Conservation (phyloP, 2,797 vertebrate species). For the Florisuga fusca region DNA sequence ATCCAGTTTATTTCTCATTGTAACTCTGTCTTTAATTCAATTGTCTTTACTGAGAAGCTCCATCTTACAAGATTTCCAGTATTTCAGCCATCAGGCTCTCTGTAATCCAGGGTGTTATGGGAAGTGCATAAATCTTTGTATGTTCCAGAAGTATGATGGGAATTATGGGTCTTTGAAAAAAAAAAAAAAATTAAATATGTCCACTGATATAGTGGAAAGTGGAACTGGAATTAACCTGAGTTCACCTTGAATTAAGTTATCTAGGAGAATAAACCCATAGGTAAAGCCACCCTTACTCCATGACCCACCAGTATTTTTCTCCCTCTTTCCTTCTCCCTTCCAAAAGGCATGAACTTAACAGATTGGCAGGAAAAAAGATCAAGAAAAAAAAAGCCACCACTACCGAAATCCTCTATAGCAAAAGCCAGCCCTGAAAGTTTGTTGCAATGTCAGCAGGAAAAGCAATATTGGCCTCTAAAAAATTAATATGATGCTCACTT, state of each 20-base stretch:
- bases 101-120: background rate
- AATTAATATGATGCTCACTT: slow-evolving; percentile 73
- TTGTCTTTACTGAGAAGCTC: background rate
- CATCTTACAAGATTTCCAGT: background rate
- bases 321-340: background rate
- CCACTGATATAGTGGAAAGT: background rate
- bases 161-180: background rate
- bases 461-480: slow-evolving; percentile 64
- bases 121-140: background rate
- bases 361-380: background rate
- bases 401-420: background rate
- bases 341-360: background rate
- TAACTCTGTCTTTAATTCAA: background rate
- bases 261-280: background rate
- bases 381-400: background rate
- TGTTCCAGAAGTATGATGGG: background rate
- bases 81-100: background rate
- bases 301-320: background rate
- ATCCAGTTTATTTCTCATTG: background rate
- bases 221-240: background rate
- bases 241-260: background rate
- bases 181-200: background rate
- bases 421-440: slow-evolving; percentile 40
- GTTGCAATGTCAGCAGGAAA: slow-evolving; percentile 61
- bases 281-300: background rate